Evolutionary conservation across 2,113 vertebrate species (phyloP).

Genomic region (Puma concolor): DNA sequence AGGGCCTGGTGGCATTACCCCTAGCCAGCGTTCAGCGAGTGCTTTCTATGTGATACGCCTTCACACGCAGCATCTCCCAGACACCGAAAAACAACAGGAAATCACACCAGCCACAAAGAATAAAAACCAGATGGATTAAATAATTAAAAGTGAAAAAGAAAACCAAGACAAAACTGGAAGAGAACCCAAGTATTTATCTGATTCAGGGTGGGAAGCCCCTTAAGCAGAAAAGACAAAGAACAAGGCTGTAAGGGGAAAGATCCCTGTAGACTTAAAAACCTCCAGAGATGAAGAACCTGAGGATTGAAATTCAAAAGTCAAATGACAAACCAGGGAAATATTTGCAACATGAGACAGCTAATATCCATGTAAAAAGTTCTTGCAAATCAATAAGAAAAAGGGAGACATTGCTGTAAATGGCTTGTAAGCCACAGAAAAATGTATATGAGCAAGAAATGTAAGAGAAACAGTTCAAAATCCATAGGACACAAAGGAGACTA

Average conservation of each 20-base stretch:
- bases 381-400: background rate
- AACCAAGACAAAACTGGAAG: background rate
- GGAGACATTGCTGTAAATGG: background rate
- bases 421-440: background rate
- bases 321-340: background rate
- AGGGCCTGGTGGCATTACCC: rapidly evolving
- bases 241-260: background rate
- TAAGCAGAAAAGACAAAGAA: slow-evolving; percentile 3
- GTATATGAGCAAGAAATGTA: background rate
- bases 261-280: background rate
- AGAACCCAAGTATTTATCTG: background rate
- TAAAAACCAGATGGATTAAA: slow-evolving; percentile 7
- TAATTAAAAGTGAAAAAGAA: slow-evolving; percentile 28
- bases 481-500: background rate
- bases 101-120: background rate
- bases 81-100: slow-evolving; percentile 20
- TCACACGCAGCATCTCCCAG: background rate
- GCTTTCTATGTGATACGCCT: background rate
- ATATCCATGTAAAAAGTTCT: background rate
- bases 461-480: background rate
- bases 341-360: background rate
- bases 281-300: background rate
- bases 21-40: background rate
- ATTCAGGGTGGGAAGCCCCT: background rate
- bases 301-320: background rate